phyloP scores from a whole-genome alignment of 2,113 vertebrate species.

The Petromus typicus region DNA sequence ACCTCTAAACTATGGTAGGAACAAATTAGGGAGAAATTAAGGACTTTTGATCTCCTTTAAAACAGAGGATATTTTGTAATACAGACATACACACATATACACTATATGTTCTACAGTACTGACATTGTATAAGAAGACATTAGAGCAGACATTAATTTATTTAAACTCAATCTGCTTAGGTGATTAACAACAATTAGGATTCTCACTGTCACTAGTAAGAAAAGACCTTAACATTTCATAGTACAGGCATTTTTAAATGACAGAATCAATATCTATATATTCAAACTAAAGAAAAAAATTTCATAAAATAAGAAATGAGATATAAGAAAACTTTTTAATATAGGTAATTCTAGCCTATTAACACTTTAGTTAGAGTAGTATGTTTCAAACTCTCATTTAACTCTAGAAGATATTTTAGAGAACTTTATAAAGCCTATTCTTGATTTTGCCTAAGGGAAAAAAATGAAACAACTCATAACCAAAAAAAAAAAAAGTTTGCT shows the following conservation, averaged over 20 bases:
- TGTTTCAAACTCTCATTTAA: slow-evolving; percentile 80
- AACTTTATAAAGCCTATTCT: slow-evolving; percentile 73
- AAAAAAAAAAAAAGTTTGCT: slow-evolving; percentile 79
- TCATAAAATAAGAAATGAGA: slow-evolving; percentile 69
- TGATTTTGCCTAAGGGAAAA: slow-evolving; percentile 75
- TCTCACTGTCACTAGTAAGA: slow-evolving; percentile 11
- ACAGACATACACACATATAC: background rate
- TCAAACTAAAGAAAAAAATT: slow-evolving; percentile 43
- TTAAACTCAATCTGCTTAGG: slow-evolving; percentile 6
- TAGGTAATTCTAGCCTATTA: background rate
- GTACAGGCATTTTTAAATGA: slow-evolving; percentile 39
- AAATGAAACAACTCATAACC: slow-evolving; percentile 52
- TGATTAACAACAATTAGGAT: slow-evolving; percentile 49
- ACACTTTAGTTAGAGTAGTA: slow-evolving; percentile 20
- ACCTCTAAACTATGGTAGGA: background rate
- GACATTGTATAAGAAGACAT: background rate
- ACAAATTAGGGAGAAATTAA: background rate
- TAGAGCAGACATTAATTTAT: background rate
- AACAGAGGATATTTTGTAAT: background rate
- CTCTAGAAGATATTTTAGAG: slow-evolving; percentile 69
- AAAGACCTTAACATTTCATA: slow-evolving; percentile 52
- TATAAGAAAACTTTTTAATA: background rate
- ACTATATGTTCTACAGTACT: background rate
- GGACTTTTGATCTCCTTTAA: background rate
- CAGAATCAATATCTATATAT: slow-evolving; percentile 49